Conservation (phyloP, 2,113 vertebrate genomes). For the Amia ocellicauda region DNA sequence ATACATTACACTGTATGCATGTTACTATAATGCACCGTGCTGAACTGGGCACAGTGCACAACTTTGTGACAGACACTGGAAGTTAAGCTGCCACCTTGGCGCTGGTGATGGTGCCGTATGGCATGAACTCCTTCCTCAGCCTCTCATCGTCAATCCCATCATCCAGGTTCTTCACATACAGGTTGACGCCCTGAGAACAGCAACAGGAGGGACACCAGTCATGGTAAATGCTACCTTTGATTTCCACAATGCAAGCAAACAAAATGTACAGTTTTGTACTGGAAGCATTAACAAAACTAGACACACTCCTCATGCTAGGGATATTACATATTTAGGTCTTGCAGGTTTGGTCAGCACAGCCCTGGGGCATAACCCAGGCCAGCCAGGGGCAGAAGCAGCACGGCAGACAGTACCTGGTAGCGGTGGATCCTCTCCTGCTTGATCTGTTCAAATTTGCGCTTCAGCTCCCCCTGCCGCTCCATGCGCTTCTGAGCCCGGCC, state of each 20-base stretch:
- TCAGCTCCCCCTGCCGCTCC: slow-evolving; percentile 89
- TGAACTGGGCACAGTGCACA: no score
- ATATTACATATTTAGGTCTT: no score
- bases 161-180: slow-evolving; percentile 96
- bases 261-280: not conserved
- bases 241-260: no score
- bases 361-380: no score
- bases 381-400: no score
- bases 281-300: no score
- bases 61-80: not conserved
- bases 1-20: no score
- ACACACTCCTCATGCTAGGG: no score
- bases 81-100: slow-evolving; percentile 86
- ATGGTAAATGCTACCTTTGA: not conserved
- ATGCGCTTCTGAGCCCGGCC: slow-evolving; percentile 90
- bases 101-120: slow-evolving; percentile 92
- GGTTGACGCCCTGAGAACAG: slow-evolving; percentile 82
- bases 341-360: no score
- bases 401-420: slow-evolving; percentile 87
- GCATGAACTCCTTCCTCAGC: slow-evolving; percentile 89
- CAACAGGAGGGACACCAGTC: slow-evolving; percentile 10
- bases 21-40: no score
- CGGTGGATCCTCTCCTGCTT: slow-evolving; percentile 86
- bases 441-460: slow-evolving; percentile 87
- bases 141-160: slow-evolving; percentile 85